Base-by-base conservation (phyloP, 2,888 invertebrate genomes). In the Nemotelus nigrinus region DNA sequence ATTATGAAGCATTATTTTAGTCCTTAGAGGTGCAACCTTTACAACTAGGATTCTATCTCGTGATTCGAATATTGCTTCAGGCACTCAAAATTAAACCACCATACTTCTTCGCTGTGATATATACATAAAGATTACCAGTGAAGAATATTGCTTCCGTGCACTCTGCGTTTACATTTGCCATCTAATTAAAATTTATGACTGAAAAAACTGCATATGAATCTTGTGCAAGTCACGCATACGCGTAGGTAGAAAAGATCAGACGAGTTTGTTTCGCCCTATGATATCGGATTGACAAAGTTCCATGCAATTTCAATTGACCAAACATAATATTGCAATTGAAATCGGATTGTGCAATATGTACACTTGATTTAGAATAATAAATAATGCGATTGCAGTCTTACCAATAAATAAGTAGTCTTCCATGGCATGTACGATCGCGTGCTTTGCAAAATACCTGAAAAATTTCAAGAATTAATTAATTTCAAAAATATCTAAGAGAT, bases 141-240 rank as follows among this genome's bases (percentile, higher is more conserved):
- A 25, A 25, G 25, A 25, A 25, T 25, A 25, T 25, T 25, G 25
- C 25, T 25, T 25, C 25, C 25, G 25, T 25, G 25, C 25, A 25
- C 25, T 25, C 25, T 25, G 25, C 25, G 25, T 25, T 25, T 25
- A 25, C 25, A 25, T 25, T 25, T 70, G 70, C n/a, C 39, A 70
- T 70, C 70, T 70, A 70, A 70, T 70, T 70, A 70, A 70, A 70
- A 70, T 70, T 70, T 70, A 70, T 45, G n/a, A 63, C 6, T 53
- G 53, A 10, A 10, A 63, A 63, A 63, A 7, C 63, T 63, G 63
- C 43, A 43, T 43, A 41, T 25, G 25, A 60, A 7, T n/a, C 60
- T 4, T 39, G 60, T 39, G 41, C 60, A 41, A 39, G 55, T 70
- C 65, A 68, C 45, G 10, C 50, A 43, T 47, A 25, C n/a, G n/a